A percentile compares a stretch with the other conserved stretches of the same genome.
These are phyloP conservation scores for Nomada goodeniana DNA, from an alignment of 2,888 invertebrate species.

Conservation along the genomic window DNA sequence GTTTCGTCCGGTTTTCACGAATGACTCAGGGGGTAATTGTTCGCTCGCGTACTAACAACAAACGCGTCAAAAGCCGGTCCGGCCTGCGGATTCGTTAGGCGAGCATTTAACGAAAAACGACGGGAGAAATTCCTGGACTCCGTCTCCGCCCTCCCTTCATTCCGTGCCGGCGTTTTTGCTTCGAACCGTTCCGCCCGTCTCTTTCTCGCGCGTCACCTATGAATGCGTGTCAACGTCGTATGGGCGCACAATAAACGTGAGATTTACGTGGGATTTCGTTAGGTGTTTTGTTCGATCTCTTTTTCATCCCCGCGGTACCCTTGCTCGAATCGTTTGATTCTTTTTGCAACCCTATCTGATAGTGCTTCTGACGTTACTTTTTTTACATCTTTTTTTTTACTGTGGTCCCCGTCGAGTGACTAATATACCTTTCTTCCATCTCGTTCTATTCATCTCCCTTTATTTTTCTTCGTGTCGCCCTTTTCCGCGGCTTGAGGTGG, in stretches of 20 bases:
- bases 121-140: slow-evolving; percentile 41
- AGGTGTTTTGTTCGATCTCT: slow-evolving; percentile 41
- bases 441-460: background rate
- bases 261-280: slow-evolving; percentile 58
- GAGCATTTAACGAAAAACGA: slow-evolving; percentile 73
- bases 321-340: slow-evolving; percentile 4
- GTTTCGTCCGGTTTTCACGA: slow-evolving; percentile 65
- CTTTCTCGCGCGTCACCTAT: slow-evolving; percentile 27
- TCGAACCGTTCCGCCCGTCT: slow-evolving; percentile 9
- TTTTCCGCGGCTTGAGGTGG: too few species aligned
- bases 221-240: slow-evolving; percentile 47
- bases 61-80: slow-evolving; percentile 75
- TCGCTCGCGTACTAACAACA: slow-evolving; percentile 72
- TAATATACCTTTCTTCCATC: background rate
- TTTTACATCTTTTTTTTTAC: background rate
- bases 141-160: slow-evolving; percentile 3
- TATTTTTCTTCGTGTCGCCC: background rate
- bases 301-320: background rate
- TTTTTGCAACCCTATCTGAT: slow-evolving; percentile 19
- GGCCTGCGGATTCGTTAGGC: slow-evolving; percentile 75
- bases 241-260: slow-evolving; percentile 25
- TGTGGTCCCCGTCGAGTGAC: background rate
- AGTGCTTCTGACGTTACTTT: background rate
- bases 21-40: slow-evolving; percentile 75
- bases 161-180: slow-evolving; percentile 15